Evolutionary conservation across 2,113 vertebrate species (phyloP).

Genomic region (Symphodus melops): DNA sequence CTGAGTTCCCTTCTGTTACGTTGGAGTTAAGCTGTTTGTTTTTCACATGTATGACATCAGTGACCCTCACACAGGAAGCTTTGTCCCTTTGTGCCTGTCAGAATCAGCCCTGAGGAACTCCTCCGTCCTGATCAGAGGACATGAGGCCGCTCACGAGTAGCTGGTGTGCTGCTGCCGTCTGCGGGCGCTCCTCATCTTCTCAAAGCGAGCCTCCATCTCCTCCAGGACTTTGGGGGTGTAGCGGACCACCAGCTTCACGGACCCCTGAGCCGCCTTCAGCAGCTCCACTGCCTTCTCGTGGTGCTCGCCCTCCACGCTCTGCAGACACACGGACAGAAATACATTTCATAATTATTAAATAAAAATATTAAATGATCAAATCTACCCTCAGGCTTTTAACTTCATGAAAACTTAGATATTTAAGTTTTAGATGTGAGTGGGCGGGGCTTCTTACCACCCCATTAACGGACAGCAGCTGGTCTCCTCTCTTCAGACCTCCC

Average conservation of each 20-base stretch:
- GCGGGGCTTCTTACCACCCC: slow-evolving; percentile 88
- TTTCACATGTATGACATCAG: no score
- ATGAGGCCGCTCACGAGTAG: slow-evolving; percentile 83
- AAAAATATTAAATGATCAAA: no score
- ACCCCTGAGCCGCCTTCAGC: slow-evolving; percentile 91
- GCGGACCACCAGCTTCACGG: slow-evolving; percentile 91
- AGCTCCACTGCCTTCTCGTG: slow-evolving; percentile 94
- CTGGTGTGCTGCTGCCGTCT: slow-evolving; percentile 93
- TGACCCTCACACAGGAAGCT: no score
- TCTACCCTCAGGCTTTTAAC: no score
- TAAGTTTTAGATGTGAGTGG: not conserved
- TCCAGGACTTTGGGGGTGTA: slow-evolving; percentile 93
- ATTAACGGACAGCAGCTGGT: slow-evolving; percentile 93
- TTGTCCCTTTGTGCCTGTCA: no score
- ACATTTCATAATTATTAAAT: no score
- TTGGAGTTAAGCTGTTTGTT: no score
- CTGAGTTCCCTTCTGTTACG: no score
- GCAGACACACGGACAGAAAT: no score
- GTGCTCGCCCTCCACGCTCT: slow-evolving; percentile 94
- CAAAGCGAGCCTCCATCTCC: slow-evolving; percentile 95
- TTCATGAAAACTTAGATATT: not conserved
- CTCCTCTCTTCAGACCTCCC: slow-evolving; percentile 92
- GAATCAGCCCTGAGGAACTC: no score
- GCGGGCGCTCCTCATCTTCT: slow-evolving; percentile 93
- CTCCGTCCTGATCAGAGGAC: not conserved